Percentiles rank a stretch among this genome's conserved stretches.
Evolutionary conservation across 2,113 vertebrate species (phyloP).

Genomic region (human): DNA sequence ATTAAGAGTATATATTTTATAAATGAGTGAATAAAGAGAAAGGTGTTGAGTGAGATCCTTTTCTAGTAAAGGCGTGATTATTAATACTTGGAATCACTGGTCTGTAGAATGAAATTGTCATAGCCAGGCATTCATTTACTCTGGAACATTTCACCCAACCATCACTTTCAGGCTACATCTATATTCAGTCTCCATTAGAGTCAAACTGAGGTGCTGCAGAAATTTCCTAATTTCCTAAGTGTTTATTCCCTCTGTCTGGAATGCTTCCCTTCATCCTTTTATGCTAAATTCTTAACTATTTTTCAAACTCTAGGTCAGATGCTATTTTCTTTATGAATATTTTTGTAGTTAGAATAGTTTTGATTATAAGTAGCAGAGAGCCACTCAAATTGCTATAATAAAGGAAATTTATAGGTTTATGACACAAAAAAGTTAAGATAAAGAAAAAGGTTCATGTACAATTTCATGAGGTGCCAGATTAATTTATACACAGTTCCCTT

Average conservation of each 20-base stretch:
- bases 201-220: background rate
- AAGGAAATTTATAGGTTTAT: background rate
- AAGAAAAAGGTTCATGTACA: background rate
- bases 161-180: background rate
- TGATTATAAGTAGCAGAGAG: slow-evolving; percentile 5
- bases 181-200: background rate
- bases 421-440: background rate
- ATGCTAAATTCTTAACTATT: background rate
- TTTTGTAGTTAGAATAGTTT: background rate
- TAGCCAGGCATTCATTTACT: background rate
- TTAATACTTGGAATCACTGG: background rate
- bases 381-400: background rate
- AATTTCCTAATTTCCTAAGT: background rate
- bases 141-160: background rate
- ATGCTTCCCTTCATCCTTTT: background rate
- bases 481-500: background rate
- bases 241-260: background rate
- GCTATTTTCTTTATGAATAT: background rate
- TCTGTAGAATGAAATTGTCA: background rate
- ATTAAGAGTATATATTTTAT: background rate
- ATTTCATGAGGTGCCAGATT: background rate
- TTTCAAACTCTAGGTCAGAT: slow-evolving; percentile 27
- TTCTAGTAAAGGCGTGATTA: background rate
- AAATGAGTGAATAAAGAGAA: background rate
- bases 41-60: background rate